phyloP scores from a whole-genome alignment of 2,888 invertebrate species.

The Xanthorhoe designata region DNA sequence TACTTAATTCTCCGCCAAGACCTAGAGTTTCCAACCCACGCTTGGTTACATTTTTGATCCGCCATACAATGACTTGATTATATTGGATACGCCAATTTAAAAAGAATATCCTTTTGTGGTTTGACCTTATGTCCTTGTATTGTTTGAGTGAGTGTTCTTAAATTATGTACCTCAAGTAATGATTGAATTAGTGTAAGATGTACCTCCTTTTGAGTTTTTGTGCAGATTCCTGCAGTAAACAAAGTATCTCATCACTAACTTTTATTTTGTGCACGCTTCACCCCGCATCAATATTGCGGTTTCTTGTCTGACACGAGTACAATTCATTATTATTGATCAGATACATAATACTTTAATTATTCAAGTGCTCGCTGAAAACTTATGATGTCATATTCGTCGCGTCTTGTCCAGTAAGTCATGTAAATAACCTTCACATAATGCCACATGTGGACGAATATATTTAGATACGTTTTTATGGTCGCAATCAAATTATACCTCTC shows the following conservation, averaged over 20 bases:
- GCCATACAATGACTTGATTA: slow-evolving; percentile 43
- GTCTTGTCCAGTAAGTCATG: slow-evolving; percentile 62
- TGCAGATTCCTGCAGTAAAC: background rate
- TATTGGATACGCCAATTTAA: slow-evolving; percentile 42
- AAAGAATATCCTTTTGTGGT: slow-evolving; percentile 30
- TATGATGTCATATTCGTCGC: slow-evolving; percentile 63
- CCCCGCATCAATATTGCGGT: slow-evolving; percentile 63
- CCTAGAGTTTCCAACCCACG: slow-evolving; percentile 56
- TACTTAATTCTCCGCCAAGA: slow-evolving; percentile 64
- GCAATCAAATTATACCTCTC: slow-evolving; percentile 41
- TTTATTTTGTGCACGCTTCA: slow-evolving; percentile 43
- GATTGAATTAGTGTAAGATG: background rate
- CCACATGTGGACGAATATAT: slow-evolving; percentile 60
- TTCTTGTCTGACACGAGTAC: slow-evolving; percentile 52
- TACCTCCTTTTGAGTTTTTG: background rate
- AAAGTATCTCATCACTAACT: slow-evolving; percentile 34
- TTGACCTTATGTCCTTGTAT: slow-evolving; percentile 26
- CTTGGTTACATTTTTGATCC: slow-evolving; percentile 48
- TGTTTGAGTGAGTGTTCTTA: slow-evolving; percentile 18
- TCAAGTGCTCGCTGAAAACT: slow-evolving; percentile 52
- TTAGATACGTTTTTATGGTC: slow-evolving; percentile 44
- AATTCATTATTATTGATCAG: slow-evolving; percentile 43
- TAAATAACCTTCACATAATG: slow-evolving; percentile 64
- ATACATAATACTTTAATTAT: slow-evolving; percentile 47
- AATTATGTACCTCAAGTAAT: slow-evolving; percentile 4